These are phyloP conservation scores for Himalopsyche japonica DNA, from an alignment of 2,888 invertebrate species.

Conservation along the genomic window DNA sequence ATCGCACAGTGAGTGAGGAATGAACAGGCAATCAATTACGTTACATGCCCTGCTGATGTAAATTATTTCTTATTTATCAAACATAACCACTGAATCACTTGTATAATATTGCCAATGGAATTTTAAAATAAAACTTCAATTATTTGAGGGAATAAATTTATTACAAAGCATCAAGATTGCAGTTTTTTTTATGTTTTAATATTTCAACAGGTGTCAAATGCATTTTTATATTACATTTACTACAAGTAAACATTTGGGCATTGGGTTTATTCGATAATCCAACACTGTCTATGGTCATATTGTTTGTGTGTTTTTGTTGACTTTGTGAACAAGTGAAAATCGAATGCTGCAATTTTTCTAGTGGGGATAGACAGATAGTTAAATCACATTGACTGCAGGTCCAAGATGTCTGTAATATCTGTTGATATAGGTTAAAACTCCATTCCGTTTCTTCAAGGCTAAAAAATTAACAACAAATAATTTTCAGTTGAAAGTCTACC, in stretches of 20 bases:
- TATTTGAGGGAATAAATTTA: not conserved
- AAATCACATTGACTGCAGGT: constrained; percentile 72
- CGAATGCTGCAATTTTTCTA: constrained; percentile 77
- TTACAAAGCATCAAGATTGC: constrained; percentile 42
- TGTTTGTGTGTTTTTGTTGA: constrained; percentile 45
- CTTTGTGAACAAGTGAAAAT: constrained; percentile 52
- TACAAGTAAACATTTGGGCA: constrained; percentile 70
- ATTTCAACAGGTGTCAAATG: constrained; percentile 81
- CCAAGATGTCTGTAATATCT: constrained; percentile 68
- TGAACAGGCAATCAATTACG: too few species aligned
- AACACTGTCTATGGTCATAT: constrained; percentile 46
- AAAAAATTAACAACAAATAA: constrained; percentile 22
- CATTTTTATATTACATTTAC: constrained; percentile 69
- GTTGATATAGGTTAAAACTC: constrained; percentile 65
- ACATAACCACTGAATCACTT: too few species aligned
- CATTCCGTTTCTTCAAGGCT: constrained; percentile 71
- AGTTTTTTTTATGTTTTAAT: constrained; percentile 78
- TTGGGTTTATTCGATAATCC: constrained; percentile 52
- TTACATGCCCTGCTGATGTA: too few species aligned
- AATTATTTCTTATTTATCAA: too few species aligned
- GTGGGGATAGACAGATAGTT: constrained; percentile 64
- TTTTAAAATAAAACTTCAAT: too few species aligned
- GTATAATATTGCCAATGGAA: too few species aligned
- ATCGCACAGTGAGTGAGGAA: too few species aligned
- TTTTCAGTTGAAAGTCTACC: constrained; percentile 41